Base-by-base conservation (phyloP, 1,140 invertebrate species). In the Bombus sylvicola region DNA sequence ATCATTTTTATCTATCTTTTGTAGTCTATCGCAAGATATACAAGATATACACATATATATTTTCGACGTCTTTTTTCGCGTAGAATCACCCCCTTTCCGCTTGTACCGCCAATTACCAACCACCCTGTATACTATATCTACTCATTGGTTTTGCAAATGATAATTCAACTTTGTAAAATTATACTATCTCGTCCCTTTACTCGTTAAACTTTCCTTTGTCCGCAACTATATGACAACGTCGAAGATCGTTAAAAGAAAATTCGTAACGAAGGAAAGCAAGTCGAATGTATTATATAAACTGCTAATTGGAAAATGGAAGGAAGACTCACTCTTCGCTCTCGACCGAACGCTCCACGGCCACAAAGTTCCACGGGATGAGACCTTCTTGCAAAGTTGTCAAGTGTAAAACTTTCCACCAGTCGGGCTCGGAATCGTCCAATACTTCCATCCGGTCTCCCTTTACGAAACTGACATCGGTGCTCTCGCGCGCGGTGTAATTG, bases 371-470 rank as follows among this genome's bases (percentile, higher is more conserved):
- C 2, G 98, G 98, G 90, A 99, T 98, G 84, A 98, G 97, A 13
- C 98, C 98, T 94, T 98, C 97, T 88, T 97, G 96, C 81, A 97
- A 96, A 75, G 97, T 98, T 82, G 96, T 96, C 69, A 98, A 95
- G 94, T 99, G 98, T 83, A 97, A 95, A n/a, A 99, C 98, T 92
- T 97, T 97, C 98, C 98, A 98, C 98, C 98, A 99, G 94, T 99
- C 98, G 25, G 97, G 96, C 94, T 99, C 98, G 88, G 97, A 97
- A 92, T 98, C 98, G 93, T 98, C 98, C 81, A 98, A 95, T 47
- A 99, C 97, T 93, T 98, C 97, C 97, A 99, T 97, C 43, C 97
- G 96, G 94, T 99, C 98, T 82, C 98, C 98, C 95, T 98, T 99
- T 89, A 97, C 96, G 95, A 99, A 99, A 86, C 98, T 98, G 64